Evolutionary conservation across 1,140 invertebrate genomes (phyloP).

Genomic region (Drosophila pruinosa): DNA sequence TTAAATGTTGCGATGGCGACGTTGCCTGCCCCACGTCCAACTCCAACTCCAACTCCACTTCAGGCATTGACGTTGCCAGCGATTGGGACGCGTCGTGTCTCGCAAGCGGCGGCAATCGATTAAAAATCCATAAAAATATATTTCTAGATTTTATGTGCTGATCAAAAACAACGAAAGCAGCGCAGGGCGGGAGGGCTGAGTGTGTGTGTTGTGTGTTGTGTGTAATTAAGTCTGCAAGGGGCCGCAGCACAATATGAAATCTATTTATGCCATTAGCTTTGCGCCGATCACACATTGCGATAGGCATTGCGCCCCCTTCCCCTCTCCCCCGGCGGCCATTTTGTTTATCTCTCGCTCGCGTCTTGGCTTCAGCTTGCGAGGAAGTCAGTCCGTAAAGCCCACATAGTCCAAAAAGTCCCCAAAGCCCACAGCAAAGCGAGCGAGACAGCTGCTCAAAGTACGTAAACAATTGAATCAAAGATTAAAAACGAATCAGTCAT

Average conservation of each 20-base stretch:
- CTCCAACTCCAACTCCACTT: not conserved
- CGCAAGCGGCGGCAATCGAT: slow-evolving; percentile 69
- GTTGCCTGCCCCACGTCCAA: not conserved
- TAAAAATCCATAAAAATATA: slow-evolving; percentile 82
- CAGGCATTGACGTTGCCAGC: not conserved
- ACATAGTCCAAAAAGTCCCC: not conserved
- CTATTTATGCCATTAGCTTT: slow-evolving; percentile 81
- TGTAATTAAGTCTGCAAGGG: slow-evolving; percentile 67
- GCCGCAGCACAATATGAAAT: slow-evolving; percentile 68
- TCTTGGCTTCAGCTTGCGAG: not conserved
- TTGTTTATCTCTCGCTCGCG: slow-evolving; percentile 56
- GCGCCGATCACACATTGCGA: slow-evolving; percentile 65
- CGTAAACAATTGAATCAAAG: slow-evolving; percentile 68
- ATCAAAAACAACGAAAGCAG: slow-evolving; percentile 39
- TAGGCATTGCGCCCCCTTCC: slow-evolving; percentile 17
- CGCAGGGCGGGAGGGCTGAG: not conserved
- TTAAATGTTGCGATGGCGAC: slow-evolving; percentile 15
- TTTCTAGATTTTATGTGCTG: slow-evolving; percentile 81
- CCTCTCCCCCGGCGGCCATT: slow-evolving; percentile 41
- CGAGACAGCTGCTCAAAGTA: slow-evolving; percentile 14
- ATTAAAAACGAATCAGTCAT: slow-evolving; percentile 79
- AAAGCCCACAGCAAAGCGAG: not conserved
- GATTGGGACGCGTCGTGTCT: slow-evolving; percentile 6
- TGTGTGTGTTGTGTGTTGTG: slow-evolving; percentile 47
- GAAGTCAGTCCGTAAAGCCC: not conserved